phyloP scores from a whole-genome alignment of 2,888 invertebrate genomes.

The Bellardia pandia region DNA sequence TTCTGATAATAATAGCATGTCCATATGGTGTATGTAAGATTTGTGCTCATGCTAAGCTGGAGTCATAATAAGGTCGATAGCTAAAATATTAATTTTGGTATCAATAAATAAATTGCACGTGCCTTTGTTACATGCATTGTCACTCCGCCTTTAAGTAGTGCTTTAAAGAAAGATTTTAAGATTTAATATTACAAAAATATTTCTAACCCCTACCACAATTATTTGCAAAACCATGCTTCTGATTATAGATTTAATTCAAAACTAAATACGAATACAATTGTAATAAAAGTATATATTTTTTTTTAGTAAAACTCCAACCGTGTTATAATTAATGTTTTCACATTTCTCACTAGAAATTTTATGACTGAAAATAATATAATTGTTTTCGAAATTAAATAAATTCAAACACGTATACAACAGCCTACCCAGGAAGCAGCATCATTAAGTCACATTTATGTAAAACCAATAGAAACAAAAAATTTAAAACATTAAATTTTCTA shows the following conservation, averaged over 20 bases:
- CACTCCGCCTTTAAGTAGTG: too few species aligned
- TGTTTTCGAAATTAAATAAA: constrained; percentile 30
- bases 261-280: not conserved
- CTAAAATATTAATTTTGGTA: too few species aligned
- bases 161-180: too few species aligned
- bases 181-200: too few species aligned
- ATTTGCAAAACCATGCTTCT: not conserved
- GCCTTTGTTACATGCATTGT: too few species aligned
- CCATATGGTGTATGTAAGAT: too few species aligned
- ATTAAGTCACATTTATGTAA: constrained; percentile 1
- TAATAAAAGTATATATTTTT: constrained; percentile 53
- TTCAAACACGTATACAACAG: not conserved
- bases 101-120: too few species aligned
- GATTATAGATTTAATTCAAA: not conserved
- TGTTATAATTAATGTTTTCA: constrained; percentile 80
- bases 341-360: constrained; percentile 68
- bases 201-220: too few species aligned
- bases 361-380: constrained; percentile 32
- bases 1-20: too few species aligned
- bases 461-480: constrained; percentile 24
- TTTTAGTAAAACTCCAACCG: constrained; percentile 74
- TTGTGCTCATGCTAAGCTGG: too few species aligned
- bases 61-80: too few species aligned
- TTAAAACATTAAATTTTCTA: constrained; percentile 17
- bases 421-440: not conserved